A percentile compares a stretch with the other conserved stretches of the same genome.
phyloP scores from a whole-genome alignment of 1,140 invertebrate species.

The Caerostris extrusa region DNA sequence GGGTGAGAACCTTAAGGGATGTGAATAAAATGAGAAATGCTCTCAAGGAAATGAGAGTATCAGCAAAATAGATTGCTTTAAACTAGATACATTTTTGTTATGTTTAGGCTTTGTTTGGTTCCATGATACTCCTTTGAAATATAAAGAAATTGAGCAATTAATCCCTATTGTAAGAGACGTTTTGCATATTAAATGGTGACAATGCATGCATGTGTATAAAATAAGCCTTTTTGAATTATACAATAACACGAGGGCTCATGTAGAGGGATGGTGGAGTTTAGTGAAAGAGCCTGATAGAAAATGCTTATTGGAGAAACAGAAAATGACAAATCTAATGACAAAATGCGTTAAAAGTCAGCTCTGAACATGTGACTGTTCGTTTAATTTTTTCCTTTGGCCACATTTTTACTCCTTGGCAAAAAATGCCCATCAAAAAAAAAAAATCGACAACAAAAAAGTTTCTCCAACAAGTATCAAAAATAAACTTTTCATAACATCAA shows the following conservation, averaged over 20 bases:
- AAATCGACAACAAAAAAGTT: slow-evolving; percentile 82
- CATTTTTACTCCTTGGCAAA: slow-evolving; percentile 78
- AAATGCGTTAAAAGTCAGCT: slow-evolving; percentile 68
- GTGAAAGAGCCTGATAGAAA: slow-evolving; percentile 68
- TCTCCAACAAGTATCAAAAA: slow-evolving; percentile 84
- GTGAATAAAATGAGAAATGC: slow-evolving; percentile 70
- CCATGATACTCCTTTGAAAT: slow-evolving; percentile 67
- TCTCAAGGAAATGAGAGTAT: slow-evolving; percentile 54
- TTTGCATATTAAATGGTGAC: slow-evolving; percentile 76
- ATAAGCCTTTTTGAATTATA: slow-evolving; percentile 72
- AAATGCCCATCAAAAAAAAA: slow-evolving; percentile 75
- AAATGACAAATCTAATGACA: slow-evolving; percentile 68
- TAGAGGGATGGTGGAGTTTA: slow-evolving; percentile 72
- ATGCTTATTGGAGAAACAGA: slow-evolving; percentile 78
- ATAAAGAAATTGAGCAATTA: slow-evolving; percentile 62
- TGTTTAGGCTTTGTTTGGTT: slow-evolving; percentile 78
- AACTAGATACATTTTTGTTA: slow-evolving; percentile 76
- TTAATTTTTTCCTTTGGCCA: slow-evolving; percentile 74
- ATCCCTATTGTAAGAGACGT: slow-evolving; percentile 75
- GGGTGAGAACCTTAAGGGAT: slow-evolving; percentile 65
- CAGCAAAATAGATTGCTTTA: slow-evolving; percentile 75
- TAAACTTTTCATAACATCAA: slow-evolving; percentile 83
- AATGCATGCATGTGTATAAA: slow-evolving; percentile 76
- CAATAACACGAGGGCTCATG: slow-evolving; percentile 72
- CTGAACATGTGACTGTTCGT: slow-evolving; percentile 27